Base-by-base conservation (phyloP, 2,113 vertebrate species). In the Plectropomus leopardus region DNA sequence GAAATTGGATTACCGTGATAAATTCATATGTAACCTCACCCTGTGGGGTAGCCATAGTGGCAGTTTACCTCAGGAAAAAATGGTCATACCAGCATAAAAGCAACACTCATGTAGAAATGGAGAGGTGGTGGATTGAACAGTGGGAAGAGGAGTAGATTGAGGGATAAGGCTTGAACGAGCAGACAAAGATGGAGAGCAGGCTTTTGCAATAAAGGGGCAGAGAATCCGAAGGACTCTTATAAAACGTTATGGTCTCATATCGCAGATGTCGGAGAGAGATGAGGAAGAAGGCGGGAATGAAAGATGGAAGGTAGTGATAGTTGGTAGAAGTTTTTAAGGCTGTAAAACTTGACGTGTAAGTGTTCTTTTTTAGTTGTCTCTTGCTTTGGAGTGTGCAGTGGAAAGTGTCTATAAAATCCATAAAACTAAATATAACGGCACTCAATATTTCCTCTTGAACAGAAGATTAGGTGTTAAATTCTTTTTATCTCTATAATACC, bases 221-320 rank as follows among this genome's bases (percentile, higher is more conserved):
- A 78, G 58, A 34, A 73, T 78, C 34, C 28, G 45, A 72, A 28
- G 78, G 42, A 58, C 53, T 47, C 57, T 80, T 57, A 57, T 51
- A 82, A 86, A 81, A 77, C 14, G 8, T 81, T 69, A 80, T 54
- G 28, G 58, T 57, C 54, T 78, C 51, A 57, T 76, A 61, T 81
- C 11, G 24, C 34, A 30, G 19, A 21, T 19, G 26, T n/a, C 26
- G 5, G 48, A 47, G 61, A 61, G 21, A 48, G 30, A 67, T 5
- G 47, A 26, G 69, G 51, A 44, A 10, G 58, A 28, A 66, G 53
- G 36, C 6, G 1, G 50, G 42, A 28, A 55, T 51, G 67, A 72
- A 60, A 24, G 14, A 74, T 73, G 47, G 36, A 79, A 6, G 2
- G 15, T 24, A 19, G 24, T 10, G 10, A 45, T 45, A 34, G 47